phyloP scores from a whole-genome alignment of 1,140 invertebrate species.

The Lucilia cuprina region DNA sequence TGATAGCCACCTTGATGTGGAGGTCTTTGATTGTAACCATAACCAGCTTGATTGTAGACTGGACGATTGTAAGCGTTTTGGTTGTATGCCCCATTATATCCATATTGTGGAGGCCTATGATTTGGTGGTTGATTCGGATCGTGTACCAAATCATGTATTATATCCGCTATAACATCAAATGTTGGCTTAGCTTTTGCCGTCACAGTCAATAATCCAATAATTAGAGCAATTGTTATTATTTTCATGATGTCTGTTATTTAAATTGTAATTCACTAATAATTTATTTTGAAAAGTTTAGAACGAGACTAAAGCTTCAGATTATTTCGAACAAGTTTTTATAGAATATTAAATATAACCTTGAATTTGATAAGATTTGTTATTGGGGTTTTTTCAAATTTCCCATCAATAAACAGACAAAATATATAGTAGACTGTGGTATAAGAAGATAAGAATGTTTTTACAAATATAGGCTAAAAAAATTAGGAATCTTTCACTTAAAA shows the following conservation, averaged over 20 bases:
- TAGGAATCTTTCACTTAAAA: too few species aligned
- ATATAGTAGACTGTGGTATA: background rate
- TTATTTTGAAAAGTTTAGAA: background rate
- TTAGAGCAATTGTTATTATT: background rate
- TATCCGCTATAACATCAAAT: conserved; percentile 49
- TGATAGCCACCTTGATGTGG: background rate
- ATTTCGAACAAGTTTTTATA: background rate
- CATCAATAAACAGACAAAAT: background rate
- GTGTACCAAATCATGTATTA: conserved; percentile 43
- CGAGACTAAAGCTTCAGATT: background rate
- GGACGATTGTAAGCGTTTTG: background rate
- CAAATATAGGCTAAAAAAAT: conserved; percentile 23
- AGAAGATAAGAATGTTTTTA: too few species aligned
- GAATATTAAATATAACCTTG: background rate
- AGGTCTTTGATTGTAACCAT: too few species aligned
- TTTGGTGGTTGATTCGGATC: conserved; percentile 7
- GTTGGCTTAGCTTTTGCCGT: conserved; percentile 43
- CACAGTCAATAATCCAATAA: background rate
- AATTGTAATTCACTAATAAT: background rate
- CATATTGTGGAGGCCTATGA: background rate
- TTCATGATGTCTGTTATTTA: background rate
- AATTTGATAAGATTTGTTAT: background rate
- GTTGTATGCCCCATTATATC: background rate
- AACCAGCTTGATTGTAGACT: too few species aligned
- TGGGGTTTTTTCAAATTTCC: background rate